Evolutionary conservation across 2,113 vertebrate genomes (phyloP), one percentile per base, ranked within the genome.

Genomic region (Hylia prasina): DNA sequence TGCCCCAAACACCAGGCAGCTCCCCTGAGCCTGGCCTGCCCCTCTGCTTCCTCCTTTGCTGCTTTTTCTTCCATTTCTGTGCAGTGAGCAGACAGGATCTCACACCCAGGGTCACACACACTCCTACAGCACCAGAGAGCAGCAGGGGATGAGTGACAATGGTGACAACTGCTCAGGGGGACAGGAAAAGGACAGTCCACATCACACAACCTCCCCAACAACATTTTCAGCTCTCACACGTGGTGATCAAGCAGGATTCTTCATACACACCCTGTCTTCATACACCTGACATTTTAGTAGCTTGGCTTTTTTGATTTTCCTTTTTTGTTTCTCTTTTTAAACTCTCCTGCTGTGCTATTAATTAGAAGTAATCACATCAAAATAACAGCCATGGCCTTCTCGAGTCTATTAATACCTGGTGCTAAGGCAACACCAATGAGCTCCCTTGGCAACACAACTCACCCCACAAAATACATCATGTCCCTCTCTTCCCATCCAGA

Each of bases 401-500:
- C 69, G 2, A 25, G 60, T 81, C 95, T 97, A 95, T 95, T 96
- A 96, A 97, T 95, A 94, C 60, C 56, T 58, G 72, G 82, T 96
- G 94, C 93, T 94, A 97, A 93, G 91, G 95, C 94, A 97, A 89
- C 94, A 87, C 82, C 56, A 58, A 6, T 1, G 64, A 95, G 94
- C 93, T 95, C 47, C 91, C 91, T 20, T 94, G 80, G 94, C 95
- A 97, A 96, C 96, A 92, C 80, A 78, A 0, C 22, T 42, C 47
- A 63, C 68, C 89, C 90, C 86, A 50, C 58, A 37, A 13, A 69
- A 94, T 15, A 61, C 73, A 92, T 33, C 90, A 7, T 9, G 25
- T 6, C 79, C 79, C 85, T 53, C 54, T 77, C 79, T 51, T 17
- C 71, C 94, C 63, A 86, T 73, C 92, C 78, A 63, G 37, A 54